Conservation (phyloP, 2,113 vertebrate genomes). For the Xenus cinereus region DNA sequence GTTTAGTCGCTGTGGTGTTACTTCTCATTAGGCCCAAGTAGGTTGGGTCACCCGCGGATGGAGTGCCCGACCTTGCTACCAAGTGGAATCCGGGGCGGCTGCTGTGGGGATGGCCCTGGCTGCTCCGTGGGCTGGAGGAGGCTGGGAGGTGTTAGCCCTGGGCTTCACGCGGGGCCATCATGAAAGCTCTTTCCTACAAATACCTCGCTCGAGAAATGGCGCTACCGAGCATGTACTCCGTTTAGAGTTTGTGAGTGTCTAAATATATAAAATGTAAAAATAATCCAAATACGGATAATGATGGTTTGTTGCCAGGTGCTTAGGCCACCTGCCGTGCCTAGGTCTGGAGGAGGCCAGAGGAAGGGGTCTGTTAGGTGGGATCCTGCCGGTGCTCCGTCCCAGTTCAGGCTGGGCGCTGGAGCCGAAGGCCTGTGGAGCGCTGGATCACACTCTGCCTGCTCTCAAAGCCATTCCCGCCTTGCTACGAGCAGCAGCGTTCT, state of each 20-base stretch:
- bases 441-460: accelerated
- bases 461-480: too few relatives aligned
- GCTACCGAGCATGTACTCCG: neutral
- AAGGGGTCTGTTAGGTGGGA: accelerated
- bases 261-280: neutral
- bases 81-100: accelerated
- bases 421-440: neutral
- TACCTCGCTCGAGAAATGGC: accelerated
- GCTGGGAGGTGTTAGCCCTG: too few relatives aligned
- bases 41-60: neutral
- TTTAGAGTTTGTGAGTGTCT: neutral
- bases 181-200: neutral
- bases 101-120: neutral
- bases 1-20: neutral
- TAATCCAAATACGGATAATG: accelerated
- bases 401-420: accelerated
- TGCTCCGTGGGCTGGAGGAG: accelerated
- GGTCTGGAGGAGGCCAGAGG: accelerated
- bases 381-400: accelerated
- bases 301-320: neutral
- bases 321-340: accelerated
- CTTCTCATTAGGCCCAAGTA: neutral
- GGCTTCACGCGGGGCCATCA: accelerated
- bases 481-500: accelerated
- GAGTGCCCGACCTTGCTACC: accelerated